Conservation (phyloP, 2,113 vertebrate genomes). For the Laterallus jamaicensis region DNA sequence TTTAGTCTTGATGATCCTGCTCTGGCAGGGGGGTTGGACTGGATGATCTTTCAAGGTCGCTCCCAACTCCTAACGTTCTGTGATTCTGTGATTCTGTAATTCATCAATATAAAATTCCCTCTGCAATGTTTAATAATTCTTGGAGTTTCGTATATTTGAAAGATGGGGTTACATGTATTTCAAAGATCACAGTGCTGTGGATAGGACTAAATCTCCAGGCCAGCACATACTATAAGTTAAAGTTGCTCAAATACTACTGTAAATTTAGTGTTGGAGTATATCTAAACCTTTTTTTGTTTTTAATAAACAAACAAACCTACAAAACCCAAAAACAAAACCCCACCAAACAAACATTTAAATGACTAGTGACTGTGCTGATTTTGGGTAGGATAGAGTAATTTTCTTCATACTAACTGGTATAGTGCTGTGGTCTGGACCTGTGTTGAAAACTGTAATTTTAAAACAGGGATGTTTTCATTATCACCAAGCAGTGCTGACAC, state of each 20-base stretch:
- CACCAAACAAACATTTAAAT: background rate
- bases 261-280: background rate
- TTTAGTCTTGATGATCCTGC: no score
- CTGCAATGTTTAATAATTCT: background rate
- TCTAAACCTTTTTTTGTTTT: background rate
- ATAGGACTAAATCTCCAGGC: background rate
- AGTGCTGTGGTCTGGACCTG: no score
- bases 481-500: no score
- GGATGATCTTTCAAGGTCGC: no score
- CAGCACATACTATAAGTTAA: background rate
- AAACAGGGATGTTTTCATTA: no score
- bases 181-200: background rate
- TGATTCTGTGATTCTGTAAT: background rate
- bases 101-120: background rate
- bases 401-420: no score
- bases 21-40: no score
- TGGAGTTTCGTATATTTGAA: background rate
- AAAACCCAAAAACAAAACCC: background rate
- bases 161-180: background rate
- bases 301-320: background rate
- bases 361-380: background rate
- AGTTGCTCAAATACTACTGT: background rate
- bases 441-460: no score
- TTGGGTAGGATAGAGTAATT: no score
- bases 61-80: no score